These are phyloP conservation scores for Gouania willdenowi DNA, from an alignment of 2,797 vertebrate species.

Conservation along the genomic window DNA sequence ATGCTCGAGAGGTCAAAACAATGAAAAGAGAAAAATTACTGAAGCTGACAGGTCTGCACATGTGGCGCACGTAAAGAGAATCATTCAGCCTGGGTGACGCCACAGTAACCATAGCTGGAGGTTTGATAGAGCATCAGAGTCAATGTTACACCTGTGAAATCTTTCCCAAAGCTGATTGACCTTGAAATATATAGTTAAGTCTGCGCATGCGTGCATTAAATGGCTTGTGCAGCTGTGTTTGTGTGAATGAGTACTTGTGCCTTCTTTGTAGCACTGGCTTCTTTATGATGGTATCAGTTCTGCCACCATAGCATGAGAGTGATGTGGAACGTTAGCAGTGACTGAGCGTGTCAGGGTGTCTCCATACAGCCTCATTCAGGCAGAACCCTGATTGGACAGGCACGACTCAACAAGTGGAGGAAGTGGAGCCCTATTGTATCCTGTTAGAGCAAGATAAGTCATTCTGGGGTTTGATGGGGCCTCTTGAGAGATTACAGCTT, in stretches of 20 bases:
- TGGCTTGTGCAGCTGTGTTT: conserved; percentile 5
- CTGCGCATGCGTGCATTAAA: neutral
- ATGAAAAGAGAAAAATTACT: conserved; percentile 46
- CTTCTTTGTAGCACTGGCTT: conserved; percentile 27
- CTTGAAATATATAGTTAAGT: conserved; percentile 1
- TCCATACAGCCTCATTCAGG: conserved; percentile 56
- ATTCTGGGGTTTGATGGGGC: neutral
- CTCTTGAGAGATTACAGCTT: conserved; percentile 30
- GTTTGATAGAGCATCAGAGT: too few relatives aligned
- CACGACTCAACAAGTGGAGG: conserved; percentile 31
- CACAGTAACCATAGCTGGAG: too few relatives aligned
- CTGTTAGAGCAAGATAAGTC: conserved; percentile 18
- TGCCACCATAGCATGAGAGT: conserved; percentile 48
- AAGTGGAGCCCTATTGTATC: conserved; percentile 18
- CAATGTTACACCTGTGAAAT: conserved; percentile 47
- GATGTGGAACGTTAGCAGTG: conserved; percentile 67
- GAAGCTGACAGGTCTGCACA: conserved; percentile 58
- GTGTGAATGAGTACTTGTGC: conserved; percentile 19
- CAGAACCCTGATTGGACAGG: conserved; percentile 45
- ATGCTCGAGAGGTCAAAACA: conserved; percentile 57
- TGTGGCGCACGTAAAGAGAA: conserved; percentile 29
- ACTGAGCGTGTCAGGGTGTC: conserved; percentile 60
- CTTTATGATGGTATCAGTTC: conserved; percentile 49
- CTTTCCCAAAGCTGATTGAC: conserved; percentile 25
- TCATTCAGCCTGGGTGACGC: conserved; percentile 50